Base-by-base conservation (phyloP, 2,888 invertebrate genomes). In the Chaetogeoica ovagalla region DNA sequence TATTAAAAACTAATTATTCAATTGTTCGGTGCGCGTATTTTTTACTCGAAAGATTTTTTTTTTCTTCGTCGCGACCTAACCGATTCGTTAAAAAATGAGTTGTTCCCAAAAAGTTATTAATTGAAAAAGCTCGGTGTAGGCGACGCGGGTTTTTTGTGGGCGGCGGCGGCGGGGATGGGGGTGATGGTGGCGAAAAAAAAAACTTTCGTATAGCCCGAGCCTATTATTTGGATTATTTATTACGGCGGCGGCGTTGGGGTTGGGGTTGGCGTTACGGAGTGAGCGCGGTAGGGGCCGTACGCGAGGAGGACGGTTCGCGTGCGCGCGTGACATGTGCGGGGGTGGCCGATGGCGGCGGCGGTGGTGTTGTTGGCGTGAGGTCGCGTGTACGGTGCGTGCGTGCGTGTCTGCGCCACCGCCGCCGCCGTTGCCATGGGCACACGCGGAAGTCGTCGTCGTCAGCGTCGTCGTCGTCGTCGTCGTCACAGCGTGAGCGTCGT, bases 201-300 rank as follows among this genome's bases (percentile, higher is more conserved):
- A 79, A 79, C 77, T 79, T 79, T 79, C 63, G 57, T 55, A 55
- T 57, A 43, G 43, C 73, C 55, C 60, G 37, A 60, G 77, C 79
- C 79, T 79, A 79, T 79, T 79, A 79, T 79, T 79, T 71, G 71
- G 79, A 70, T 79, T 79, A 79, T 79, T 79, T 79, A 79, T 79
- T 79, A 79, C 79, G 79, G 79, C 60, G 60, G 72, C 23, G 43
- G 15, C 59, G 69, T 30, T 2, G 23, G 23, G 7, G 3, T 30
- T 55, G 2, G 39, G 13, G 63, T 1, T 6, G n/a, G 48, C 6
- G 48, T 19, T n/a, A n/a, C n/a, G n/a, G n/a, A n/a, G 21, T 1
- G 17, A 7, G 68, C 8, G n/a, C 13, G 52, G 30, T 30, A 30
- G 30, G 30, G 30, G 30, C 30, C 4, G 30, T 4, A 30, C 30